Percentiles rank a stretch among this genome's conserved stretches.
These are phyloP conservation scores for Porites evermanni DNA, from an alignment of 92 coral and sea anemone genomes.

Conservation along the genomic window DNA sequence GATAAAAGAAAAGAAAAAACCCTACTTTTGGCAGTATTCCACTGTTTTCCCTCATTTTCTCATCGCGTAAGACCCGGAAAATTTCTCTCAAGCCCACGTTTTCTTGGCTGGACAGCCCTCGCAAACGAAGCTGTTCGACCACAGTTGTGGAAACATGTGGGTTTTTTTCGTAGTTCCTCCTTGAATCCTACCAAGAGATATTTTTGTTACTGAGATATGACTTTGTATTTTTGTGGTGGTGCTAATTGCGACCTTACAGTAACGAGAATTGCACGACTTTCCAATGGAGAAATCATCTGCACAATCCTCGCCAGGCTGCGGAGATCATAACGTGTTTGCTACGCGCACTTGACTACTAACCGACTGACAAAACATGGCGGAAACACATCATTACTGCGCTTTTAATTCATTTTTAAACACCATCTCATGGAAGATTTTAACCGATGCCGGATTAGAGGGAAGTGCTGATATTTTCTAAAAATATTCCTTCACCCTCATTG, in stretches of 20 bases:
- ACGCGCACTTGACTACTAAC: not conserved
- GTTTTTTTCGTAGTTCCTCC: not conserved
- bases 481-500: not conserved
- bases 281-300: constrained; percentile 32
- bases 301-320: not conserved
- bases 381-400: not conserved
- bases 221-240: constrained; percentile 8
- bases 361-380: not conserved
- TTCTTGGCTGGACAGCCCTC: too few relatives aligned
- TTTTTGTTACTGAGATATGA: not conserved
- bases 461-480: not conserved
- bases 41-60: constrained; percentile 5
- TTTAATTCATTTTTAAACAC: constrained; percentile 7
- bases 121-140: not conserved
- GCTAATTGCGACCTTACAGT: constrained; percentile 49
- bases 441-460: not conserved
- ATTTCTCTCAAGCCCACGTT: not conserved
- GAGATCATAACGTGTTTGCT: not conserved
- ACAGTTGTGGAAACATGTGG: not conserved
- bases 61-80: not conserved
- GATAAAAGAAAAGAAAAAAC: not conserved
- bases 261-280: constrained; percentile 23
- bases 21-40: not conserved
- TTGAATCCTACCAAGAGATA: not conserved
- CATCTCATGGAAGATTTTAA: not conserved